phyloP scores from a whole-genome alignment of 2,888 invertebrate genomes.

The Eupeodes latifasciatus region DNA sequence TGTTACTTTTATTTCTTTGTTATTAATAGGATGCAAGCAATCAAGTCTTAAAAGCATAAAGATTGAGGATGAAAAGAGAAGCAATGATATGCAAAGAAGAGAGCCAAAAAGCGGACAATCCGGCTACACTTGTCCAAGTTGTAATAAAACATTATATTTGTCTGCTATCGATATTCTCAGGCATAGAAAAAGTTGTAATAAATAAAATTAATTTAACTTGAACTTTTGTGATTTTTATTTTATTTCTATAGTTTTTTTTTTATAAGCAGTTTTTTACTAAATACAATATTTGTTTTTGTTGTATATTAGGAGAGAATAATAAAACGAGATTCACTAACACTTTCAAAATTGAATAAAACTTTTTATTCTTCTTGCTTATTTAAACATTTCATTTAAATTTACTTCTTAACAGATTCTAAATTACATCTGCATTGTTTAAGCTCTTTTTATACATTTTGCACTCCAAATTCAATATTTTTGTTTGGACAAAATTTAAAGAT shows the following conservation, averaged over 20 bases:
- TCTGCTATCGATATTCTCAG: conserved; percentile 93
- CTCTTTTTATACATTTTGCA: not conserved
- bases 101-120: conserved; percentile 11
- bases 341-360: not conserved
- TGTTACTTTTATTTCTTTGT: not conserved
- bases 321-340: not conserved
- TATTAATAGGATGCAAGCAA: conserved; percentile 73
- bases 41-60: conserved; percentile 77
- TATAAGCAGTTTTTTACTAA: too few species aligned
- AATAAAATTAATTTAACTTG: conserved; percentile 36
- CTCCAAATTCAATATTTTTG: not conserved
- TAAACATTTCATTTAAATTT: not conserved
- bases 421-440: not conserved
- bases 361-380: not conserved
- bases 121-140: conserved; percentile 89
- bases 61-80: conserved; percentile 80
- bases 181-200: conserved; percentile 89
- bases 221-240: too few species aligned
- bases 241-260: too few species aligned
- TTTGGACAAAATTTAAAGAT: conserved; percentile 41
- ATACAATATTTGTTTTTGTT: not conserved
- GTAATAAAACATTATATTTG: conserved; percentile 88
- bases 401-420: not conserved
- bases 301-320: not conserved
- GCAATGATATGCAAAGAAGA: not conserved